Conservation (phyloP, 35 echinoderm and acorn worm genomes). For the Stichopus chloronotus region DNA sequence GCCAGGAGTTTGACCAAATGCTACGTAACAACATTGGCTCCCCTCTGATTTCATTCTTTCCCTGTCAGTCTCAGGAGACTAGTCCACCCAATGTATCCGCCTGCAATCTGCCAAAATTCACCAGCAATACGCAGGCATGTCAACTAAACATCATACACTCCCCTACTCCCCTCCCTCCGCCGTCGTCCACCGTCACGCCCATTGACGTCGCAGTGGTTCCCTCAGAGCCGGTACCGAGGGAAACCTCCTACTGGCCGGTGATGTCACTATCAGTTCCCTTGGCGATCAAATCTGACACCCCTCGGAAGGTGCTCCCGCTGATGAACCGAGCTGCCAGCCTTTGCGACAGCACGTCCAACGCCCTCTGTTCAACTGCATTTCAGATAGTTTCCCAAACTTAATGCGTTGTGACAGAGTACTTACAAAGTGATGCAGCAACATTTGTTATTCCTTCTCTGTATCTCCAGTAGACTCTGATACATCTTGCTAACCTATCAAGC, state of each 20-base stretch:
- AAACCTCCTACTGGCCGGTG: slow-evolving; percentile 17
- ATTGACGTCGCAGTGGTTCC: background rate
- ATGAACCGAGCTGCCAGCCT: no score
- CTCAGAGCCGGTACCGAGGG: background rate
- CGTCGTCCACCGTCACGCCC: background rate
- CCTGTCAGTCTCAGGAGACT: background rate
- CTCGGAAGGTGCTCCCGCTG: background rate
- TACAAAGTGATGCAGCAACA: no score
- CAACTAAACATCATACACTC: slow-evolving; percentile 7
- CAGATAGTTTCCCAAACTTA: no score
- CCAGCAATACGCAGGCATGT: background rate
- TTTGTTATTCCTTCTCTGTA: no score
- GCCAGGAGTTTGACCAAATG: slow-evolving; percentile 55
- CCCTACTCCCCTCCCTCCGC: slow-evolving; percentile 16
- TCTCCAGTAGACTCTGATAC: no score
- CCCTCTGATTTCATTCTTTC: slow-evolving; percentile 44
- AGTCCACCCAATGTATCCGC: background rate
- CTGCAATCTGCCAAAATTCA: slow-evolving; percentile 24
- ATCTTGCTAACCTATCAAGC: no score
- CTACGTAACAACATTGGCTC: slow-evolving; percentile 51
- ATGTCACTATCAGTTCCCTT: background rate
- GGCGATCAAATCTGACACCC: background rate
- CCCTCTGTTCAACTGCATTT: no score
- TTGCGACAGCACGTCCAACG: no score
- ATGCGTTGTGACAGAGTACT: no score